Evolutionary conservation across 2,113 vertebrate genomes (phyloP).

Genomic region (Ramphastos sulfuratus): DNA sequence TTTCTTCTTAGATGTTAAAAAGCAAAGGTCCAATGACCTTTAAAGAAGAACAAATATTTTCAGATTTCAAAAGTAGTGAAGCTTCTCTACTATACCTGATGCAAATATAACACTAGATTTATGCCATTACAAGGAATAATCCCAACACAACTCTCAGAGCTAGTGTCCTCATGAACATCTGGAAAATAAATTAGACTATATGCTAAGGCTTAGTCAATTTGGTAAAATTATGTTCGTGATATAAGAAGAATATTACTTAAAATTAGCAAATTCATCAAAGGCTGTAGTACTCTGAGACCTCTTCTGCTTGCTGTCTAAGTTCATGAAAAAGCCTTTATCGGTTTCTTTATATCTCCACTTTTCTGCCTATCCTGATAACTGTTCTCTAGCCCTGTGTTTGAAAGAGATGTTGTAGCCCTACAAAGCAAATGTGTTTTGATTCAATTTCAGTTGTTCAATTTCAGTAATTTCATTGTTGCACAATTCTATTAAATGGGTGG

Average conservation of each 20-base stretch:
- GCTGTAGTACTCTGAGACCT: background rate
- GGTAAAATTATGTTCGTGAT: background rate
- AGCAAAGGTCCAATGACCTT: background rate
- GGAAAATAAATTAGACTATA: background rate
- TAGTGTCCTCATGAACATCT: background rate
- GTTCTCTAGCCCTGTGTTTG: background rate
- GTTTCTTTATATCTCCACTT: background rate
- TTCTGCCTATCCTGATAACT: background rate
- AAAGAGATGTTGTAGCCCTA: background rate
- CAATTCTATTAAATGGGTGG: background rate
- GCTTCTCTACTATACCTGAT: background rate
- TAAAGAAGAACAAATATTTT: background rate
- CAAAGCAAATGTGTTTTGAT: background rate
- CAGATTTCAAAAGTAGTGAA: background rate
- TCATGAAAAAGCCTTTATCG: background rate
- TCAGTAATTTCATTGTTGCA: background rate
- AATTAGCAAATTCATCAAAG: background rate
- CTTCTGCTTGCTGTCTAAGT: background rate
- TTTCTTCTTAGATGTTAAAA: background rate
- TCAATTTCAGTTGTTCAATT: background rate
- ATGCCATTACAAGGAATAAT: background rate
- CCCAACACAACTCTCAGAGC: background rate
- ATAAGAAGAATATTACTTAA: background rate
- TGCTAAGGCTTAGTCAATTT: background rate
- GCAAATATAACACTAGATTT: background rate